A percentile compares a stretch with the other conserved stretches of the same genome.
These are phyloP conservation scores for Hiodon alosoides DNA, from an alignment of 2,113 vertebrate species.

Conservation along the genomic window DNA sequence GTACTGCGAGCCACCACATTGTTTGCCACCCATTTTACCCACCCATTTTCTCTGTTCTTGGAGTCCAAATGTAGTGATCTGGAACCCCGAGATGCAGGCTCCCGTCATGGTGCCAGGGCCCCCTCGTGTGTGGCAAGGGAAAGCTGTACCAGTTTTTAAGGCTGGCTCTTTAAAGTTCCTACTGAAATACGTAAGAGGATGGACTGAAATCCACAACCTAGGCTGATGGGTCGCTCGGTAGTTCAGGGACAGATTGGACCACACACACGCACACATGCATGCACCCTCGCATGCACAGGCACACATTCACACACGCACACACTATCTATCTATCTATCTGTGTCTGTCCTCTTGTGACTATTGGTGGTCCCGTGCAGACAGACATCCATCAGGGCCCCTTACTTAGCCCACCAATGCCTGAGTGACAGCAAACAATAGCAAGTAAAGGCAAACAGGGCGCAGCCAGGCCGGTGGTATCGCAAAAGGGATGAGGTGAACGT, in stretches of 20 bases:
- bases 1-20: neutral
- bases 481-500: neutral
- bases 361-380: conserved; percentile 33
- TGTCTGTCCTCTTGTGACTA: conserved; percentile 13
- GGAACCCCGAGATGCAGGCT: neutral
- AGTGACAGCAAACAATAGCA: conserved; percentile 30
- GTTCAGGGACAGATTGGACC: neutral
- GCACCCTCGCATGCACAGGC: conserved; percentile 25
- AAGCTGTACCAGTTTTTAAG: conserved; percentile 8
- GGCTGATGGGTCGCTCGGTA: neutral
- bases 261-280: conserved; percentile 18
- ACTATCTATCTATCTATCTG: neutral
- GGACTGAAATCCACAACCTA: neutral
- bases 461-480: no score
- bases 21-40: neutral
- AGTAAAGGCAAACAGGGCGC: conserved; percentile 10
- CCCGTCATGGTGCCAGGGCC: neutral
- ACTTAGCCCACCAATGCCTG: conserved; percentile 28
- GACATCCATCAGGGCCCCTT: conserved; percentile 38
- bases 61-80: neutral
- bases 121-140: neutral
- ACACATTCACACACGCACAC: neutral
- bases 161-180: neutral
- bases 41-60: neutral
- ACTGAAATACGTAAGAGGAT: conserved; percentile 13